A percentile compares a stretch with the other conserved stretches of the same genome.
Evolutionary conservation across 1,140 invertebrate species (phyloP).

Genomic region (Piezodorus guildinii): DNA sequence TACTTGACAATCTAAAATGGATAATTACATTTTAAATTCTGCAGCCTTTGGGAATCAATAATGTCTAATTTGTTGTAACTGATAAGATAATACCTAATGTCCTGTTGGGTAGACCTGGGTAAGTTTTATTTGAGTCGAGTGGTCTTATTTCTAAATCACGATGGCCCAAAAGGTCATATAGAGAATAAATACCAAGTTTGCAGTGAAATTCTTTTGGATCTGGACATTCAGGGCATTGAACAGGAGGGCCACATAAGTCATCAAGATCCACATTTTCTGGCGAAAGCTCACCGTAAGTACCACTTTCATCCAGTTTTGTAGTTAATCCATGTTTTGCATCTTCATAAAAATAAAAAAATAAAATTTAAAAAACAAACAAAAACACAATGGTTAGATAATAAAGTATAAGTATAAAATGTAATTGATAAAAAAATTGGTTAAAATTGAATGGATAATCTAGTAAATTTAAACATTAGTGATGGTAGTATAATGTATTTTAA

Average conservation of each 20-base stretch:
- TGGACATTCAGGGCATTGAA: conserved; percentile 44
- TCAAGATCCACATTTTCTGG: conserved; percentile 36
- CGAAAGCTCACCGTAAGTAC: conserved; percentile 32
- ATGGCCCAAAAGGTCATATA: conserved; percentile 39
- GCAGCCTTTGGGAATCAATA: too few species aligned
- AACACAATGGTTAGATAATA: too few species aligned
- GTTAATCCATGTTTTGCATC: conserved; percentile 33
- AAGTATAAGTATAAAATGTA: too few species aligned
- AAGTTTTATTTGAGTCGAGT: conserved; percentile 41
- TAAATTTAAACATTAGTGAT: too few species aligned
- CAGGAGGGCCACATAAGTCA: conserved; percentile 48
- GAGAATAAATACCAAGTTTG: conserved; percentile 43
- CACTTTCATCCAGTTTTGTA: conserved; percentile 24
- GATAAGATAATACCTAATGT: conserved; percentile 37
- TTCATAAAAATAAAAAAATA: conserved; percentile 30
- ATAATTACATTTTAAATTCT: neutral
- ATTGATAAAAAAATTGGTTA: too few species aligned
- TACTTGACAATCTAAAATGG: conserved; percentile 63
- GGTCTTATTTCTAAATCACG: conserved; percentile 43
- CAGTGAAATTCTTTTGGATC: conserved; percentile 42
- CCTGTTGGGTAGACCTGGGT: conserved; percentile 44
- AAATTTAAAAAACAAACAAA: neutral
- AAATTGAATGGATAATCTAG: too few species aligned
- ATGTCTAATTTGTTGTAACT: too few species aligned
- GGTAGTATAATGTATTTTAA: too few species aligned